Conservation (phyloP, 2,113 vertebrate species). For the Grus americana region DNA sequence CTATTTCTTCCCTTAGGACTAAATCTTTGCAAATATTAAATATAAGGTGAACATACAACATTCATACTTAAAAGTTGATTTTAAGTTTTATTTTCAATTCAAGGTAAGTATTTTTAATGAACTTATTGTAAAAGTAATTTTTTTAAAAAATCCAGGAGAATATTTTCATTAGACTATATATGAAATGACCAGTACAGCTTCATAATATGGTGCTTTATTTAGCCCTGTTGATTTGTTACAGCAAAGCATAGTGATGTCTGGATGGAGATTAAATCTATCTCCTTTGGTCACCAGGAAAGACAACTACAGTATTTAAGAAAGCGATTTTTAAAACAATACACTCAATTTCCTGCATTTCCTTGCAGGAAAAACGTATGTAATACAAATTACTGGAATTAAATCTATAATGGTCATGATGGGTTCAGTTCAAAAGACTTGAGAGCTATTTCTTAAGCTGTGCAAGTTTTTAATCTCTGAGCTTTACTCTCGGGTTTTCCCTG, state of each 20-base stretch:
- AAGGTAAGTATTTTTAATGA: not conserved
- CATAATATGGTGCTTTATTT: not conserved
- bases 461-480: not conserved
- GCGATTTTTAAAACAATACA: not conserved
- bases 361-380: not conserved
- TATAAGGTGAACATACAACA: not conserved
- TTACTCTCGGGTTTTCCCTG: not conserved
- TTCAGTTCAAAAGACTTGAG: not conserved
- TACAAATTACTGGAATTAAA: not conserved
- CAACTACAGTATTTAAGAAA: not conserved
- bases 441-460: not conserved
- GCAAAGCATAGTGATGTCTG: not conserved
- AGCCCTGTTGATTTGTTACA: not conserved
- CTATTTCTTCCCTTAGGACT: not conserved
- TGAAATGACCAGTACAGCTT: not conserved
- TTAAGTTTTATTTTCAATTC: not conserved
- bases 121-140: not conserved
- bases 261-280: not conserved
- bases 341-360: constrained; percentile 3
- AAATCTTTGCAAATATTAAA: not conserved
- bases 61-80: not conserved
- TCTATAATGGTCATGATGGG: not conserved
- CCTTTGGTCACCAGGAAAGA: not conserved
- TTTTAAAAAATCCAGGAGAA: not conserved
- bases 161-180: not conserved